These are phyloP conservation scores for Cantharis rustica DNA, from an alignment of 2,888 invertebrate genomes.

Conservation along the genomic window DNA sequence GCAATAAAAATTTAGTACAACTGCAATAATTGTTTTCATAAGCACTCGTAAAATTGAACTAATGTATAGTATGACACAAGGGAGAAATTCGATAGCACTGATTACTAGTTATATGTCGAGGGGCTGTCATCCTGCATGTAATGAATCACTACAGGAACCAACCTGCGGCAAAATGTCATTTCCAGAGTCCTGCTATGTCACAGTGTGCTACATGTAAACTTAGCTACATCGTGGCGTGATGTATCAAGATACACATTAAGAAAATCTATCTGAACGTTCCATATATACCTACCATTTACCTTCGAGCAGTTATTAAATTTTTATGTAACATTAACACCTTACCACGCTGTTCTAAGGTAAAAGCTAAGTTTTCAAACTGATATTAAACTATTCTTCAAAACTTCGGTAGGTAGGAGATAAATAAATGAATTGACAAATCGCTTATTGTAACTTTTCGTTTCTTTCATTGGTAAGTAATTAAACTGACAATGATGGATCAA, in stretches of 20 bases:
- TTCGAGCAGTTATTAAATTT: not conserved
- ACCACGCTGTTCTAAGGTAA: not conserved
- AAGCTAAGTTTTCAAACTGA: not conserved
- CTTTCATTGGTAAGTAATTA: not conserved
- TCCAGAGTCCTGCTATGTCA: conserved; percentile 39
- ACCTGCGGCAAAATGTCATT: conserved; percentile 44
- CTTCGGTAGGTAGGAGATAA: not conserved
- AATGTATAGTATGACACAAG: conserved; percentile 40
- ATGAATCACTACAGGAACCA: conserved; percentile 43
- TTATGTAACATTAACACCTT: not conserved
- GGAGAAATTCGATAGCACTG: conserved; percentile 46
- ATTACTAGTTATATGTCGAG: conserved; percentile 44
- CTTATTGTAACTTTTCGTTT: not conserved
- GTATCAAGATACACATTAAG: not conserved
- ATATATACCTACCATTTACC: not conserved
- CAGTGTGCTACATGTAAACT: conserved; percentile 34
- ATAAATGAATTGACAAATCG: not conserved
- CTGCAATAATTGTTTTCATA: conserved; percentile 20
- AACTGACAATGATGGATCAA: not conserved
- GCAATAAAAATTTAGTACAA: conserved; percentile 11
- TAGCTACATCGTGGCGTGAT: not conserved
- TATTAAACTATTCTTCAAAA: not conserved
- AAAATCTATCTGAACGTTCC: not conserved
- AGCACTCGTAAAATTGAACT: conserved; percentile 19
- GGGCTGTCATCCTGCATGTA: conserved; percentile 38